Evolutionary conservation across 2,888 invertebrate species (phyloP).

Genomic region (Lasioglossum malachurum): DNA sequence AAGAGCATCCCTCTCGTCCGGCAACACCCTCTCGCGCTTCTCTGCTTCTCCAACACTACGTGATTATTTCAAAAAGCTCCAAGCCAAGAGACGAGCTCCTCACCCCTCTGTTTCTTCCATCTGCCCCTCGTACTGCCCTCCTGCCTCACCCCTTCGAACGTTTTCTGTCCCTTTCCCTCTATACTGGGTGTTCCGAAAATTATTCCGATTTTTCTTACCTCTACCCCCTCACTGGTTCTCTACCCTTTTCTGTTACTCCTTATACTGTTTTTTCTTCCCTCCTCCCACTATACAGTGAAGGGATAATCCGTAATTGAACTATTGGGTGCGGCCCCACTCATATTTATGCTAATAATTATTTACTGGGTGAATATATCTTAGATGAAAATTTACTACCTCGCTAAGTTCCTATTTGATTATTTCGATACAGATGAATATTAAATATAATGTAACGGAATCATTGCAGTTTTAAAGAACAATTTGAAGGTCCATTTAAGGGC

Average conservation of each 20-base stretch:
- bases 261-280: no score
- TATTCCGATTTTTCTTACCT: not conserved
- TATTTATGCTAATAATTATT: no score
- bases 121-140: not conserved
- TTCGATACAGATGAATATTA: not conserved
- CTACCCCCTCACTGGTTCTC: not conserved
- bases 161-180: not conserved
- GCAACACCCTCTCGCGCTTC: slow-evolving; percentile 65
- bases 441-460: not conserved
- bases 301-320: no score
- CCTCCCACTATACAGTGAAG: no score
- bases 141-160: not conserved
- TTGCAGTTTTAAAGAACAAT: not conserved
- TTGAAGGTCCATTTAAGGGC: not conserved
- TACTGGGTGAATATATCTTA: no score
- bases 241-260: no score
- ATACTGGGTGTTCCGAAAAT: not conserved
- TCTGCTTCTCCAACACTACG: slow-evolving; percentile 79
- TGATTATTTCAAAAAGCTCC: slow-evolving; percentile 81
- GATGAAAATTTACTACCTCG: no score
- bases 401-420: not conserved
- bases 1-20: slow-evolving; percentile 46
- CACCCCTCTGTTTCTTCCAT: not conserved
- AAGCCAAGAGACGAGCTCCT: slow-evolving; percentile 71
- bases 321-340: no score